Conservation (phyloP, 2,797 vertebrate genomes). For the Denticeps clupeoides region DNA sequence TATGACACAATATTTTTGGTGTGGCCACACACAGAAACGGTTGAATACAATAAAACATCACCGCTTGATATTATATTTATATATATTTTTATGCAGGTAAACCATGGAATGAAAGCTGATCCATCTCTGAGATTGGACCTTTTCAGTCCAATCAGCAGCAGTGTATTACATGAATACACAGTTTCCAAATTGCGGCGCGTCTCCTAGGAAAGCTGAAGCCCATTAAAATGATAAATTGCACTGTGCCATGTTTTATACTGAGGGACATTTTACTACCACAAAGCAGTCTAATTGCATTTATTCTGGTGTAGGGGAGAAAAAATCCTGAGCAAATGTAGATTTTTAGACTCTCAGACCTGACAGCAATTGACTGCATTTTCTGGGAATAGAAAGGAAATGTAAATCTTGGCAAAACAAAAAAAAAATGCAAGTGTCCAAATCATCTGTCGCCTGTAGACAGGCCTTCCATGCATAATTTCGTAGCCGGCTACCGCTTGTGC, state of each 20-base stretch:
- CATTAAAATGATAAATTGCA: constrained; percentile 64
- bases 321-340: constrained; percentile 58
- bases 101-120: background rate
- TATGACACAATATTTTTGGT: no score
- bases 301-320: constrained; percentile 51
- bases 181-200: constrained; percentile 48
- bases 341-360: constrained; percentile 53
- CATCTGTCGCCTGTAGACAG: constrained; percentile 59
- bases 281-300: constrained; percentile 63
- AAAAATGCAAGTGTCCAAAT: constrained; percentile 60
- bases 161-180: constrained; percentile 24
- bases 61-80: background rate
- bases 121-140: background rate
- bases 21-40: background rate
- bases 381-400: constrained; percentile 48
- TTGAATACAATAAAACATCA: background rate
- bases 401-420: constrained; percentile 68
- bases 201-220: constrained; percentile 47
- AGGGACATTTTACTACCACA: constrained; percentile 52
- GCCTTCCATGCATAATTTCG: constrained; percentile 63
- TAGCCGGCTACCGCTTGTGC: constrained; percentile 40
- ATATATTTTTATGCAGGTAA: background rate
- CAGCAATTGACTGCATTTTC: constrained; percentile 53
- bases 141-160: background rate
- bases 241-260: constrained; percentile 43